Base-by-base conservation (phyloP, 2,888 invertebrate species). In the Acanthosepion lycidas region DNA sequence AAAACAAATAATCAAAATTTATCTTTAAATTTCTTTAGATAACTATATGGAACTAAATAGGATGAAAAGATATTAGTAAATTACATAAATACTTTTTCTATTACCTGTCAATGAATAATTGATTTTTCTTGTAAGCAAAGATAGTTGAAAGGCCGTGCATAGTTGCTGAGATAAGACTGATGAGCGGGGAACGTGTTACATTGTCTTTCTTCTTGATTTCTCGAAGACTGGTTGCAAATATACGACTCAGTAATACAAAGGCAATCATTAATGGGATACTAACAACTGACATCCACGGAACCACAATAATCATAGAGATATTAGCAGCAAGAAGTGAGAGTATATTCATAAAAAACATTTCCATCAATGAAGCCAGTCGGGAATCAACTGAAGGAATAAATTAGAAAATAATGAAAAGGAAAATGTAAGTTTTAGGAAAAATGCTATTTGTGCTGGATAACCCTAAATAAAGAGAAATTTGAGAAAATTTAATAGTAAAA, bases 251-350 rank as follows among this genome's bases (percentile, higher is more conserved):
- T 12, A 97, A 94, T 42, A 97, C 94, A 95, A 98, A 97, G 15
- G 97, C 95, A 53, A 96, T 95, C 92, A 96, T 95, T 28, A 98
- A 96, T 9, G 97, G 97, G 26, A 97, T 94, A 91, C 97, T 96
- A 42, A 97, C 97, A 49, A 97, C 95, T 53, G 97, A 96, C 95
- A 98, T 97, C 95, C 96, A 97, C 97, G 99, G 99, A 94, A 99
- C 99, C 96, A 99, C 98, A 96, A 98, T 98, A 98, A 98, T 98
- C 96, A 99, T 98, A 26, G 99, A 99, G 96, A 99, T 95, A 95
- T 99, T 98, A 95, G 99, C 98, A 94, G 98, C 98, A 96, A 98
- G 96, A 97, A 99, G 99, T 98, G 98, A 97, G 95, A 98, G 97
- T 92, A 98, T 96, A 96, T 98, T 98, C 96, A 98, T 98, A 5